Evolutionary conservation across 1,140 invertebrate species (phyloP).

Genomic region (Psix sp.): DNA sequence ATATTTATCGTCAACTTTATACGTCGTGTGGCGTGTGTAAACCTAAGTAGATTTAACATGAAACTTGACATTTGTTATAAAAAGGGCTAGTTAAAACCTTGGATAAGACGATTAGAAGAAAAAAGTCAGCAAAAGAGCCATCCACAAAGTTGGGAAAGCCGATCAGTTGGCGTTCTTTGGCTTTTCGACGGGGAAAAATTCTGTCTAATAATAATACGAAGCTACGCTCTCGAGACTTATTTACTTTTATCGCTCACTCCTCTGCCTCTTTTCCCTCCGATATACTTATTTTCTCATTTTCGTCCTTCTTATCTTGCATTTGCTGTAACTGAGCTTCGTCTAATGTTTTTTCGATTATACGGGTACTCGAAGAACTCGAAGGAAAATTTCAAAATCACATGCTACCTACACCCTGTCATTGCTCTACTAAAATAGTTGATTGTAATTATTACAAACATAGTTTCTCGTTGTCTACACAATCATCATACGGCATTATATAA

Average conservation of each 20-base stretch:
- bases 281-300: conserved; percentile 48
- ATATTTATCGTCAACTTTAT: too few relatives aligned
- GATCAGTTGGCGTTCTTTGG: conserved; percentile 13
- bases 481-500: too few relatives aligned
- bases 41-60: conserved; percentile 35
- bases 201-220: conserved; percentile 41
- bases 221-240: conserved; percentile 46
- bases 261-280: conserved; percentile 10
- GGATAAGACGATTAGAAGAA: conserved; percentile 35
- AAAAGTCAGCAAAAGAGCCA: conserved; percentile 22
- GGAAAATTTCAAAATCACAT: conserved; percentile 33
- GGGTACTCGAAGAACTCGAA: conserved; percentile 17
- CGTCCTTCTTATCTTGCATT: conserved; percentile 26
- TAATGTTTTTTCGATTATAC: conserved; percentile 29
- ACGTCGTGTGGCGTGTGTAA: too few relatives aligned
- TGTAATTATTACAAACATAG: conserved; percentile 13
- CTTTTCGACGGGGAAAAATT: conserved; percentile 30
- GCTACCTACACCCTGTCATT: not conserved
- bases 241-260: conserved; percentile 43
- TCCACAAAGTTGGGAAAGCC: conserved; percentile 35
- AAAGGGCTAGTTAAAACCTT: conserved; percentile 21
- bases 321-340: conserved; percentile 7
- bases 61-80: conserved; percentile 35
- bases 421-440: conserved; percentile 18
- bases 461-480: too few relatives aligned